These are phyloP conservation scores for Nautilus pompilius DNA, from an alignment of 1,140 invertebrate species.

Conservation along the genomic window DNA sequence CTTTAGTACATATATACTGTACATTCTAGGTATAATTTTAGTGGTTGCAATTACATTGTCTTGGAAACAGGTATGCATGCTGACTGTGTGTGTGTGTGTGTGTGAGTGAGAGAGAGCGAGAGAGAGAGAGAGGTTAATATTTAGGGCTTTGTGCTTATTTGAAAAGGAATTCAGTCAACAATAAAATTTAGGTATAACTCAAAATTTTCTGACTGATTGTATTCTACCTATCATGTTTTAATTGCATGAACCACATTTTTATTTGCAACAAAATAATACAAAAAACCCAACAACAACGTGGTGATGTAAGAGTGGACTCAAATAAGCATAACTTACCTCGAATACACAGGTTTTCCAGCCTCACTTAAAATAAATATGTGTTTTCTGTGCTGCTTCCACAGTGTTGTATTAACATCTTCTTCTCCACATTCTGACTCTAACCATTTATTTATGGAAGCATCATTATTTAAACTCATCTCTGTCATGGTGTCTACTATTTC, in stretches of 20 bases:
- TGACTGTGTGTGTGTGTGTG: neutral
- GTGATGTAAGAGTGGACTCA: neutral
- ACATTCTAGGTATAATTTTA: too few relatives aligned
- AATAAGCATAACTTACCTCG: slow-evolving; percentile 62
- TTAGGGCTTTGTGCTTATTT: too few relatives aligned
- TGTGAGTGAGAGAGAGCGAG: neutral
- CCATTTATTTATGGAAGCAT: neutral
- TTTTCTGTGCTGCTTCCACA: slow-evolving; percentile 79
- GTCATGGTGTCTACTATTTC: slow-evolving; percentile 19
- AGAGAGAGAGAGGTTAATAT: neutral
- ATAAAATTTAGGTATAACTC: too few relatives aligned
- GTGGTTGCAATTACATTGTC: too few relatives aligned
- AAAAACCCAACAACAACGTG: neutral
- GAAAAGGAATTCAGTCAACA: too few relatives aligned
- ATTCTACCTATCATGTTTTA: neutral
- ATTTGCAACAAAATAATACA: neutral
- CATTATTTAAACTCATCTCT: too few relatives aligned
- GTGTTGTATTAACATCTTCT: slow-evolving; percentile 63
- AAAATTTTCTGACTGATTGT: too few relatives aligned
- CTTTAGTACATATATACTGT: too few relatives aligned
- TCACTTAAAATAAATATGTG: slow-evolving; percentile 93
- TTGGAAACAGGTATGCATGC: neutral
- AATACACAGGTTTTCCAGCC: slow-evolving; percentile 94
- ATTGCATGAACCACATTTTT: neutral
- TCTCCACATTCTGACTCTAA: slow-evolving; percentile 50